Evolutionary conservation across 2,797 vertebrate species (phyloP).

Genomic region (Hydrolagus colliei): DNA sequence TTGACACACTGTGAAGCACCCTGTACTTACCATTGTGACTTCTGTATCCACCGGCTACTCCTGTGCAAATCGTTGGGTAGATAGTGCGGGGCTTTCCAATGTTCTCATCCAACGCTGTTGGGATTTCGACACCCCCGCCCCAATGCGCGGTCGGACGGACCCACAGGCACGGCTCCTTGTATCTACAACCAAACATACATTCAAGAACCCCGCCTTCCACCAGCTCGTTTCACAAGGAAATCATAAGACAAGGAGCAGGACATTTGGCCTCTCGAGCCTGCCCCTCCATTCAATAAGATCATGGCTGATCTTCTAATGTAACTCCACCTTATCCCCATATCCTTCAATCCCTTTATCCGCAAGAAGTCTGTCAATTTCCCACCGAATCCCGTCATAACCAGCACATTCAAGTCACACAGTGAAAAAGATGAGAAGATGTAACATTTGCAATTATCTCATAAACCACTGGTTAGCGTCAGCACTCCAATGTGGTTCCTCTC

Average conservation of each 20-base stretch:
- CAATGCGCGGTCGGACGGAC: conserved; percentile 63
- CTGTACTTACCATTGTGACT: conserved; percentile 6
- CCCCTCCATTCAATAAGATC: too few species aligned
- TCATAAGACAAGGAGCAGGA: too few species aligned
- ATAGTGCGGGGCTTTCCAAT: not conserved
- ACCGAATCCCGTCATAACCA: too few species aligned
- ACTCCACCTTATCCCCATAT: too few species aligned
- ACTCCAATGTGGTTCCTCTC: not conserved
- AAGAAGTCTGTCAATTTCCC: too few species aligned
- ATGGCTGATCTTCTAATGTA: too few species aligned
- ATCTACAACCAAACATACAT: conserved; percentile 39
- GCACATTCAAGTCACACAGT: not conserved
- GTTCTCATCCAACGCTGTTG: conserved; percentile 35
- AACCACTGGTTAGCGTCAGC: not conserved
- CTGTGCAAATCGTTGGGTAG: not conserved
- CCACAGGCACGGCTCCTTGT: conserved; percentile 66
- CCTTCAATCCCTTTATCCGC: too few species aligned
- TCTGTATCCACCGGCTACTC: conserved; percentile 3
- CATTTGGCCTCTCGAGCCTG: too few species aligned
- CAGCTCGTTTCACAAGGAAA: too few species aligned
- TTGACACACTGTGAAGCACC: not conserved
- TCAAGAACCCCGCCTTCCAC: not conserved
- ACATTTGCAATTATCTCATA: not conserved
- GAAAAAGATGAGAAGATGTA: conserved; percentile 34
- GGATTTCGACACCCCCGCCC: conserved; percentile 56